A percentile compares a stretch with the other conserved stretches of the same genome.
Evolutionary conservation across 1,140 invertebrate species (phyloP).

Genomic region (Drosophila dunni): DNA sequence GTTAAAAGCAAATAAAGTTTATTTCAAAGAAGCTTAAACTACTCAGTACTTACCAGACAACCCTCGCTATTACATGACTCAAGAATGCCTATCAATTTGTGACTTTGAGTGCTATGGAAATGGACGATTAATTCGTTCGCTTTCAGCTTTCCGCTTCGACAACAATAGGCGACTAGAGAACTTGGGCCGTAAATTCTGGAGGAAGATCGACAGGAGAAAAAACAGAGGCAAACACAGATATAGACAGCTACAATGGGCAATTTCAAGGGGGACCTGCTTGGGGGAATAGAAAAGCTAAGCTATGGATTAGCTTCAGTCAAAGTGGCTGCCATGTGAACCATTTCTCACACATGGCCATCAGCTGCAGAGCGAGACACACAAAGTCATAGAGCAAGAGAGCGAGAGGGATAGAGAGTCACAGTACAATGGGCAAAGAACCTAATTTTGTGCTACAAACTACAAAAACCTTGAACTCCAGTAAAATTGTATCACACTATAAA

Average conservation of each 20-base stretch:
- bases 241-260: neutral
- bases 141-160: neutral
- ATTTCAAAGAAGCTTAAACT: no score
- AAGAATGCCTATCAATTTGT: slow-evolving; percentile 45
- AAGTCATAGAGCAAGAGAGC: neutral
- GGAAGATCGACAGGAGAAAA: slow-evolving; percentile 36
- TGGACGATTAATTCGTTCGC: slow-evolving; percentile 16
- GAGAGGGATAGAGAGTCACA: neutral
- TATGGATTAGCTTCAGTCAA: slow-evolving; percentile 46
- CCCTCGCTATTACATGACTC: slow-evolving; percentile 19
- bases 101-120: slow-evolving; percentile 12
- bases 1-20: no score
- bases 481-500: no score
- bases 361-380: neutral
- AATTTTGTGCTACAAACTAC: no score
- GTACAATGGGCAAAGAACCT: no score
- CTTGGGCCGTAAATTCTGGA: slow-evolving; percentile 35
- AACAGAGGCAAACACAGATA: neutral
- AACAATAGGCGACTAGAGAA: slow-evolving; percentile 23
- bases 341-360: slow-evolving; percentile 52
- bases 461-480: no score
- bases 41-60: neutral
- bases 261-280: neutral
- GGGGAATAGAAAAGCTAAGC: slow-evolving; percentile 28
- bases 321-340: slow-evolving; percentile 18